Percentiles rank a stretch among this genome's conserved stretches.
These are phyloP conservation scores for Antheraea yamamai DNA, from an alignment of 2,888 invertebrate species.

Conservation along the genomic window DNA sequence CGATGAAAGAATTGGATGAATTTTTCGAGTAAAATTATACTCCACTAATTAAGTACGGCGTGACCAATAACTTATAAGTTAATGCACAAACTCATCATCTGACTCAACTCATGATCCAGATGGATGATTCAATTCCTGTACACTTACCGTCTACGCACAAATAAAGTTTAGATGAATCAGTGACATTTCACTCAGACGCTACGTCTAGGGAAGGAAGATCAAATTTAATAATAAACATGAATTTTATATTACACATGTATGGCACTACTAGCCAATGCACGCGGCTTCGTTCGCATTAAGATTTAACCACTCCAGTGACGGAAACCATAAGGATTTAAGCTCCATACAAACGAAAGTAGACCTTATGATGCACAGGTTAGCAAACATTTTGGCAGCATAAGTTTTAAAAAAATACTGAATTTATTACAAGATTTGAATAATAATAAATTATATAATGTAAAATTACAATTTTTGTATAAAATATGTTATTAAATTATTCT, in stretches of 20 bases:
- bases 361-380: too few relatives aligned
- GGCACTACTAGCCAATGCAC: too few relatives aligned
- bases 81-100: not conserved
- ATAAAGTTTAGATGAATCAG: not conserved
- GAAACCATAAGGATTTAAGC: too few relatives aligned
- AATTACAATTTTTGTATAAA: too few relatives aligned
- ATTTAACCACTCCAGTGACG: too few relatives aligned
- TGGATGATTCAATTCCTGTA: not conserved
- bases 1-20: not conserved
- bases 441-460: too few relatives aligned
- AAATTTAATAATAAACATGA: not conserved
- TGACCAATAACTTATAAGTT: not conserved
- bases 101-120: constrained; percentile 1
- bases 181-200: not conserved
- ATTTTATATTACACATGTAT: not conserved
- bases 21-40: not conserved
- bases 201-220: not conserved
- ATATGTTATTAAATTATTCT: too few relatives aligned
- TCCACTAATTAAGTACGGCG: not conserved
- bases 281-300: too few relatives aligned
- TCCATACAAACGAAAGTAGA: too few relatives aligned
- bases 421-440: too few relatives aligned
- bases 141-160: not conserved
- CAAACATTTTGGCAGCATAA: too few relatives aligned
- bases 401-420: too few relatives aligned